These are phyloP conservation scores for Heteromurus nitidus DNA, from an alignment of 2,888 invertebrate species.

Conservation along the genomic window DNA sequence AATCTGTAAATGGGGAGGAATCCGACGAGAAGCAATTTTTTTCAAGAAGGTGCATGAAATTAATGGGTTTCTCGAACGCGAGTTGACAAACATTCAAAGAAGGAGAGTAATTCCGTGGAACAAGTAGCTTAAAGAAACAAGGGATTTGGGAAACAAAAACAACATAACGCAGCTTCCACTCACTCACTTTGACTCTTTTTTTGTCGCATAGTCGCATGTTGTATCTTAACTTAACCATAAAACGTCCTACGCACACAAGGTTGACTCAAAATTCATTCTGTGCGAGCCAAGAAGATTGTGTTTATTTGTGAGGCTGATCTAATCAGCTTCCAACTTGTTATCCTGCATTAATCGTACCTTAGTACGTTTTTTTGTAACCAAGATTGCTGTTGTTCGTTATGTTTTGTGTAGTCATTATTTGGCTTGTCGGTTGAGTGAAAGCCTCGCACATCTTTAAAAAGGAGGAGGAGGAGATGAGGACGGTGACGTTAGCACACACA, in stretches of 20 bases:
- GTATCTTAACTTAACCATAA: neutral
- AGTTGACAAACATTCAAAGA: conserved; percentile 23
- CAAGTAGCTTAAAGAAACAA: neutral
- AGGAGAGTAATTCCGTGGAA: neutral
- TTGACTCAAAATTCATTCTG: neutral
- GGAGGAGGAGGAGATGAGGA: conserved; percentile 19
- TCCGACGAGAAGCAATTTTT: neutral
- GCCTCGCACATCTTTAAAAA: conserved; percentile 3
- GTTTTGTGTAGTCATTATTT: conserved; percentile 9
- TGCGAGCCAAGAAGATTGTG: neutral
- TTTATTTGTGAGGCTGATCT: conserved; percentile 56
- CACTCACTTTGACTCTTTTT: neutral
- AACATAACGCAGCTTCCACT: neutral
- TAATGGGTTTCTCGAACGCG: conserved; percentile 16
- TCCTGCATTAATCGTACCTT: neutral
- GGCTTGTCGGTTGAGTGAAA: conserved; percentile 23
- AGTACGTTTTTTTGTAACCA: neutral
- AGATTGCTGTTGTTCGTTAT: neutral
- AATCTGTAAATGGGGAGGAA: neutral
- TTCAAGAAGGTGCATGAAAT: neutral
- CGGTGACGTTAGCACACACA: neutral
- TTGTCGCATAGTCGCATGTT: neutral
- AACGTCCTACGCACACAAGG: conserved; percentile 33
- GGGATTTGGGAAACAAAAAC: neutral
- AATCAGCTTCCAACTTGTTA: no score